Conservation (phyloP, 2,797 vertebrate genomes). For the Mormyrops boulengeri region DNA sequence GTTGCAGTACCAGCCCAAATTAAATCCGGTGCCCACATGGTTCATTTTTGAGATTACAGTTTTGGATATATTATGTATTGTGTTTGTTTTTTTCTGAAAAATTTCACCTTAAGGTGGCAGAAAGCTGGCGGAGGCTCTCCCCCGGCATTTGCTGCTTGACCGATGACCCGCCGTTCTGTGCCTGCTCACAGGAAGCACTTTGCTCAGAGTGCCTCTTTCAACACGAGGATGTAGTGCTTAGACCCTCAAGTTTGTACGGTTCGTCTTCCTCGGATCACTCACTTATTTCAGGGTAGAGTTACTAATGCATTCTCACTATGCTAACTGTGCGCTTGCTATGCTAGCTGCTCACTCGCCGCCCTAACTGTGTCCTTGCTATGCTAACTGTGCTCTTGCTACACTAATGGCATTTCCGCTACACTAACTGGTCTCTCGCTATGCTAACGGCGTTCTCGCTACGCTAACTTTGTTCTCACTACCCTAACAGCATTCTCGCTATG, state of each 20-base stretch:
- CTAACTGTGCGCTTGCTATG: neutral
- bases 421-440: neutral
- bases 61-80: neutral
- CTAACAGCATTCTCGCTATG: neutral
- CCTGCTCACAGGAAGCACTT: neutral
- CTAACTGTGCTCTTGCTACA: neutral
- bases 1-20: neutral
- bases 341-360: neutral
- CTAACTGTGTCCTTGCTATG: neutral
- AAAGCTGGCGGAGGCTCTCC: neutral
- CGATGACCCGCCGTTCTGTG: neutral
- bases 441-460: neutral
- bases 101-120: neutral
- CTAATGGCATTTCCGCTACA: neutral
- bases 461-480: neutral
- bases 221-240: neutral
- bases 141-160: neutral
- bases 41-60: neutral
- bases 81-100: neutral
- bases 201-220: neutral
- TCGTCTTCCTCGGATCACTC: neutral
- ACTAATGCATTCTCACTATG: neutral
- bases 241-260: neutral
- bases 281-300: neutral
- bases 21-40: neutral